Conservation (phyloP, 2,113 vertebrate genomes). For the Nanorana parkeri region DNA sequence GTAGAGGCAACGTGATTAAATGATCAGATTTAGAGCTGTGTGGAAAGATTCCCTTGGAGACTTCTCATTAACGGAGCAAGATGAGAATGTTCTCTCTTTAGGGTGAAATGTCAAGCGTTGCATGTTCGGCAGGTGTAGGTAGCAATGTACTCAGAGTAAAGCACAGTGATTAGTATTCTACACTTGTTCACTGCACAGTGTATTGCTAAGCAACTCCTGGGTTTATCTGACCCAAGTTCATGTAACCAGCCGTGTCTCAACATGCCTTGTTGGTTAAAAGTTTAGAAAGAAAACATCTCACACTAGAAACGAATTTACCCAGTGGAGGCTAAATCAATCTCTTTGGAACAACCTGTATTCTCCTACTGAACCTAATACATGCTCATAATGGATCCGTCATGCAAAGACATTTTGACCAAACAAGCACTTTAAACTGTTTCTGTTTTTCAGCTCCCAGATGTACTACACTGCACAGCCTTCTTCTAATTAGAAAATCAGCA, state of each 20-base stretch:
- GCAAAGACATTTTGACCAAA: slow-evolving; percentile 26
- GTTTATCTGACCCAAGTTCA: slow-evolving; percentile 53
- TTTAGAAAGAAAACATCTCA: slow-evolving; percentile 55
- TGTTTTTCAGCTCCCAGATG: background rate
- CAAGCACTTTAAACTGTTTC: slow-evolving; percentile 18
- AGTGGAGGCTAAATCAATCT: slow-evolving; percentile 53
- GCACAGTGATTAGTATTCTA: slow-evolving; percentile 51
- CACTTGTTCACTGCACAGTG: slow-evolving; percentile 41
- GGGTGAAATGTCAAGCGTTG: slow-evolving; percentile 53
- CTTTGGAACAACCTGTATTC: slow-evolving; percentile 44
- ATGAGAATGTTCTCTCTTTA: slow-evolving; percentile 51
- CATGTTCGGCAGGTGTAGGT: slow-evolving; percentile 55
- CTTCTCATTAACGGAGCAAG: slow-evolving; percentile 47
- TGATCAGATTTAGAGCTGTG: slow-evolving; percentile 23
- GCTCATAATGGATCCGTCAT: slow-evolving; percentile 18
- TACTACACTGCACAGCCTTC: background rate
- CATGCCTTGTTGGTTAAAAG: slow-evolving; percentile 57
- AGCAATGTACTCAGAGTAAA: slow-evolving; percentile 42
- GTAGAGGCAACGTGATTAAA: slow-evolving; percentile 23
- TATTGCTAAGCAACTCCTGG: slow-evolving; percentile 56
- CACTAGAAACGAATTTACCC: slow-evolving; percentile 56
- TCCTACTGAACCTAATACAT: slow-evolving; percentile 45
- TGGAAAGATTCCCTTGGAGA: slow-evolving; percentile 41
- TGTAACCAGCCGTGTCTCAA: slow-evolving; percentile 54
- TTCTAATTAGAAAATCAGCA: background rate